Conservation (phyloP, 2,797 vertebrate species). For the Pseudocheirus occidentalis region DNA sequence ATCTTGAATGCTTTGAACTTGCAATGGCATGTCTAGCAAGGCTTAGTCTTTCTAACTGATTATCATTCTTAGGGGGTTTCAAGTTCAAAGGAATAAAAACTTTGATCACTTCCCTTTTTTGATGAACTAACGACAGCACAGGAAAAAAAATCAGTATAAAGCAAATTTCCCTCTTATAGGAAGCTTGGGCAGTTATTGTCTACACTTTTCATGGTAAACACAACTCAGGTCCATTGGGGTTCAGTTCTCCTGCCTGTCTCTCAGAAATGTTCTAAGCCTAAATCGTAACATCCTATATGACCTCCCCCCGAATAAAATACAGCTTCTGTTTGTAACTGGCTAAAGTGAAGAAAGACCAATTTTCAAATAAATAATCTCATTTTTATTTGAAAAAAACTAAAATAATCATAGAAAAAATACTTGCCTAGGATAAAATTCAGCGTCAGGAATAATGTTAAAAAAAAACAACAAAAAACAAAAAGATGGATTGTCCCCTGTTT, state of each 20-base stretch:
- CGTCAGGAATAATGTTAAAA: background rate
- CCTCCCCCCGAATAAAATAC: background rate
- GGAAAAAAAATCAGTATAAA: background rate
- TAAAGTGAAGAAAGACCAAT: background rate
- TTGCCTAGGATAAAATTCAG: background rate
- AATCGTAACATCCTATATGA: background rate
- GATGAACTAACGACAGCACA: background rate
- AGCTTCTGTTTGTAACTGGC: background rate
- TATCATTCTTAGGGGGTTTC: background rate
- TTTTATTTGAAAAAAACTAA: background rate
- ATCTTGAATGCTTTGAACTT: background rate
- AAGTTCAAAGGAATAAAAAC: background rate
- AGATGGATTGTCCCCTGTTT: background rate
- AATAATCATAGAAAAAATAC: background rate
- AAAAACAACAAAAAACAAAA: background rate
- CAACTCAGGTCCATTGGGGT: background rate
- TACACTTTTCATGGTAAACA: background rate
- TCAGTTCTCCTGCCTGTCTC: background rate
- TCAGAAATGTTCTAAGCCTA: background rate
- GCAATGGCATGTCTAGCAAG: background rate
- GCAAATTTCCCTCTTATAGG: background rate
- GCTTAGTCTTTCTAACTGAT: background rate
- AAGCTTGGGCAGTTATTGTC: background rate
- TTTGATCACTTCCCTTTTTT: background rate
- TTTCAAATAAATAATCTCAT: background rate